phyloP scores from a whole-genome alignment of 2,888 invertebrate genomes.

The Tetranychus piercei region DNA sequence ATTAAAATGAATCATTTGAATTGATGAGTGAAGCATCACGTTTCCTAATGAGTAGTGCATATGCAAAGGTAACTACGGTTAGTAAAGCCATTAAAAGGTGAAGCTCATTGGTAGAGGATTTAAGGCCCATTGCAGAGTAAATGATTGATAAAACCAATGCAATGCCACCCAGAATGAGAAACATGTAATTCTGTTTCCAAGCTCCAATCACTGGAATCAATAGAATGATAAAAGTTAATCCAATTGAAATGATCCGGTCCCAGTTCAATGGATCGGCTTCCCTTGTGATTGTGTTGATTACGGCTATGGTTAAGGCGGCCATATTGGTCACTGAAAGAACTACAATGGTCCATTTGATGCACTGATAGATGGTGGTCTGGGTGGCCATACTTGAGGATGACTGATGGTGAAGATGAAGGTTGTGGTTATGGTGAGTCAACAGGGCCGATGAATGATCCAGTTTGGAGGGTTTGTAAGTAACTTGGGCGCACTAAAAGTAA shows the following conservation, averaged over 20 bases:
- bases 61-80: neutral
- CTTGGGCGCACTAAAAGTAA: too few relatives aligned
- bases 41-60: neutral
- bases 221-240: neutral
- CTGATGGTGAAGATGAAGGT: neutral
- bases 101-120: neutral
- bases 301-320: neutral
- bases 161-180: neutral
- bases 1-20: neutral
- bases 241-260: neutral
- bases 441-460: neutral
- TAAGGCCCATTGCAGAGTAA: neutral
- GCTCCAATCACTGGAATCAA: neutral
- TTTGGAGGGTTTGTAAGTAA: neutral
- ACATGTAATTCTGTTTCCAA: neutral
- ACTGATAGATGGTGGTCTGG: neutral
- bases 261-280: neutral
- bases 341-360: neutral
- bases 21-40: neutral
- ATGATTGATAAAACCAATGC: neutral
- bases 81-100: neutral
- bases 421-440: neutral
- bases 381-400: neutral
- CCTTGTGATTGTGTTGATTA: neutral
- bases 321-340: neutral